A percentile compares a stretch with the other conserved stretches of the same genome.
Conservation (phyloP, 2,113 vertebrate genomes). For the Seriola dumerili region DNA sequence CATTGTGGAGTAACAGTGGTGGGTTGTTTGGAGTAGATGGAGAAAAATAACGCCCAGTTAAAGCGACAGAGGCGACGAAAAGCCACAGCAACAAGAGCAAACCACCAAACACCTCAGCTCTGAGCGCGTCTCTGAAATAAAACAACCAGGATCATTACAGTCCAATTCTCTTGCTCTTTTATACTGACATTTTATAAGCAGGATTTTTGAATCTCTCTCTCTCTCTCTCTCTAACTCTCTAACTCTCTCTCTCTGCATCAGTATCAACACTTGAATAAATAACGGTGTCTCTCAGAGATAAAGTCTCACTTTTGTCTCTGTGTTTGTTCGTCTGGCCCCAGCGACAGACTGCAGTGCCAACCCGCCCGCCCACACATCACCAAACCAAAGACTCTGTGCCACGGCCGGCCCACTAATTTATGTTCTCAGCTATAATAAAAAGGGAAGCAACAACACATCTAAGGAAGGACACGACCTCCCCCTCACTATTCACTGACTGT, state of each 20-base stretch:
- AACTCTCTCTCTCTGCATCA: not conserved
- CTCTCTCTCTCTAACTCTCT: not conserved
- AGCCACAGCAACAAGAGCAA: too few species aligned
- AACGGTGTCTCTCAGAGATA: conserved; percentile 17
- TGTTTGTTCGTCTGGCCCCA: conserved; percentile 10
- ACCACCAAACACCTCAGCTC: too few species aligned
- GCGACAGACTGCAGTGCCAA: conserved; percentile 10
- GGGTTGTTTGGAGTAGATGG: too few species aligned
- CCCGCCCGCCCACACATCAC: conserved; percentile 26
- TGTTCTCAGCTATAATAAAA: conserved; percentile 29
- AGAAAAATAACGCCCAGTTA: too few species aligned
- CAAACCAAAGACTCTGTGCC: conserved; percentile 13
- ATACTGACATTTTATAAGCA: too few species aligned
- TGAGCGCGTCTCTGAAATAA: too few species aligned
- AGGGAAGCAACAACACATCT: conserved; percentile 12
- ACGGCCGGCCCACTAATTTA: conserved; percentile 33
- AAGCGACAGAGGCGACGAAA: too few species aligned
- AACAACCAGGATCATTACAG: too few species aligned
- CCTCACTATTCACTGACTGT: conserved; percentile 33
- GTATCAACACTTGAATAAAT: too few species aligned
- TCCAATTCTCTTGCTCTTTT: too few species aligned
- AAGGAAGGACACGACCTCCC: conserved; percentile 15
- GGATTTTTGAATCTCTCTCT: not conserved
- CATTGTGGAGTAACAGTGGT: too few species aligned
- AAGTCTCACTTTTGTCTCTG: conserved; percentile 31